phyloP scores from a whole-genome alignment of 2,888 invertebrate genomes.

The Ochlodes sylvanus region DNA sequence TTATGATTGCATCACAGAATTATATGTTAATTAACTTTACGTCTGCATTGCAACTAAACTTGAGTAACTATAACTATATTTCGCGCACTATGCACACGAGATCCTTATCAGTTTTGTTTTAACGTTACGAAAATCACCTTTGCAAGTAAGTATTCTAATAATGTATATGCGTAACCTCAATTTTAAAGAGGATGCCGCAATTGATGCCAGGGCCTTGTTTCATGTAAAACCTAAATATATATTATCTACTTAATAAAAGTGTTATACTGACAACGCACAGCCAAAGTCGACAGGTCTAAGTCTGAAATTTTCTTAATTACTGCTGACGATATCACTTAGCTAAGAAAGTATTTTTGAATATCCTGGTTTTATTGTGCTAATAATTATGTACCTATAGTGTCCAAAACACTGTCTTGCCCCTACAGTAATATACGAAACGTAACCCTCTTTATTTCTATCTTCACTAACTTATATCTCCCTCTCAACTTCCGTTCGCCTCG shows the following conservation, averaged over 20 bases:
- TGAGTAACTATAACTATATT: slow-evolving; percentile 41
- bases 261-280: not conserved
- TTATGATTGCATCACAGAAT: slow-evolving; percentile 41
- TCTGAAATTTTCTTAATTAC: not conserved
- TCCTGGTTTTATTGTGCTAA: too few species aligned
- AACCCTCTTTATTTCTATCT: too few species aligned
- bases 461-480: too few species aligned
- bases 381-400: too few species aligned
- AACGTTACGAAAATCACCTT: slow-evolving; percentile 39
- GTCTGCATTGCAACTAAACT: slow-evolving; percentile 22
- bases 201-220: slow-evolving; percentile 21
- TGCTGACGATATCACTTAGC: too few species aligned
- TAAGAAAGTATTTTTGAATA: too few species aligned
- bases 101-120: slow-evolving; percentile 44
- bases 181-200: slow-evolving; percentile 26
- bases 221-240: not conserved
- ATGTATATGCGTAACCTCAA: slow-evolving; percentile 31
- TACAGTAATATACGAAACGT: too few species aligned
- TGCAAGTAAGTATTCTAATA: slow-evolving; percentile 26
- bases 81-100: slow-evolving; percentile 37
- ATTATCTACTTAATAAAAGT: not conserved
- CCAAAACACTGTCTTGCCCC: too few species aligned
- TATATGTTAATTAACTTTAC: slow-evolving; percentile 42
- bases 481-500: too few species aligned
- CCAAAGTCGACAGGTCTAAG: not conserved